These are phyloP conservation scores for Eueremaeus valkanovi DNA, from an alignment of 2,888 invertebrate genomes.

Conservation along the genomic window DNA sequence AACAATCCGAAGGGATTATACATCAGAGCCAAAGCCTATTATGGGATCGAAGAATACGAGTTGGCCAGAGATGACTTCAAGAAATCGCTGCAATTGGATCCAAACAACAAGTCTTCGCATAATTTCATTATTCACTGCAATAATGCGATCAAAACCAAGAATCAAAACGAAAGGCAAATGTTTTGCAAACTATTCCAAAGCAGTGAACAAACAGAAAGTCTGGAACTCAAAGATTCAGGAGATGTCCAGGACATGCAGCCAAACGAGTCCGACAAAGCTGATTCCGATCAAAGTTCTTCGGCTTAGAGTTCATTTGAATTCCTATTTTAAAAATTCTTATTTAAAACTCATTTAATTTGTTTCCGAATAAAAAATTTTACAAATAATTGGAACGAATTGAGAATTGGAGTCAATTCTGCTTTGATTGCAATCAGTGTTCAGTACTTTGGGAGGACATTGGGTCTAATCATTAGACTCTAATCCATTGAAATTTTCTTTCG, in stretches of 20 bases:
- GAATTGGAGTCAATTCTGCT: too few relatives aligned
- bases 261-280: neutral
- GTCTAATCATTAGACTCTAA: too few relatives aligned
- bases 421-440: too few relatives aligned
- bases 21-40: neutral
- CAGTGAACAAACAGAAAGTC: neutral
- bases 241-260: neutral
- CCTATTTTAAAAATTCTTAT: too few relatives aligned
- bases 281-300: too few relatives aligned
- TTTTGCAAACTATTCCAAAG: neutral
- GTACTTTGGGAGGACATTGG: too few relatives aligned
- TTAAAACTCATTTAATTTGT: too few relatives aligned
- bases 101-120: neutral
- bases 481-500: too few relatives aligned
- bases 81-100: neutral
- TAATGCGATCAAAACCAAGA: neutral
- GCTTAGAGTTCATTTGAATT: too few relatives aligned
- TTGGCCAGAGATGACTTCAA: neutral
- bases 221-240: neutral
- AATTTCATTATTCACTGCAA: neutral
- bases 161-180: neutral
- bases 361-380: too few relatives aligned
- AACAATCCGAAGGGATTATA: neutral
- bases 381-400: too few relatives aligned
- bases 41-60: neutral